A percentile compares a stretch with the other conserved stretches of the same genome.
phyloP scores from a whole-genome alignment of 2,888 invertebrate genomes.

The Drosophila pullipes region DNA sequence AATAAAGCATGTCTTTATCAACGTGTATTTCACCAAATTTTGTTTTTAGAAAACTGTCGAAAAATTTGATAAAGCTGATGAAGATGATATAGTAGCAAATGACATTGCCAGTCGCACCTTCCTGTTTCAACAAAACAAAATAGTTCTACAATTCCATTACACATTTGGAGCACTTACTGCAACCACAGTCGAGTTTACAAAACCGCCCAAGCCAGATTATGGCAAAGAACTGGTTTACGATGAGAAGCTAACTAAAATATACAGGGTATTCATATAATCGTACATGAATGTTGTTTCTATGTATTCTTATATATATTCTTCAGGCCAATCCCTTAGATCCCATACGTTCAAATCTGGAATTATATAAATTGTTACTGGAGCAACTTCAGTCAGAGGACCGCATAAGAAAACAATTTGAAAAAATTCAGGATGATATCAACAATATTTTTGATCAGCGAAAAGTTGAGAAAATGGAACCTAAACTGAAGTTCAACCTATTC shows the following conservation, averaged over 20 bases:
- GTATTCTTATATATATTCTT: not conserved
- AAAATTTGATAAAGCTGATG: conserved; percentile 87
- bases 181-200: conserved; percentile 88
- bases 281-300: not conserved
- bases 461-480: conserved; percentile 86
- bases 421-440: conserved; percentile 83
- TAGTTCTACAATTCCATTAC: conserved; percentile 84
- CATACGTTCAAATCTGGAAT: conserved; percentile 87
- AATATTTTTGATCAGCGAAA: conserved; percentile 86
- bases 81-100: conserved; percentile 82
- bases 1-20: not conserved
- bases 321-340: conserved; percentile 88
- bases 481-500: conserved; percentile 86
- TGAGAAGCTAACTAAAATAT: conserved; percentile 88
- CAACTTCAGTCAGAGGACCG: conserved; percentile 88
- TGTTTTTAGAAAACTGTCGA: conserved; percentile 87
- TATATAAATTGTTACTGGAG: conserved; percentile 88
- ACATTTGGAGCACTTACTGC: conserved; percentile 83
- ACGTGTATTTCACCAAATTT: not conserved
- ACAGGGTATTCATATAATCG: conserved; percentile 87
- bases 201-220: conserved; percentile 90
- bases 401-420: conserved; percentile 87
- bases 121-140: conserved; percentile 87
- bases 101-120: conserved; percentile 90
- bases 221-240: conserved; percentile 89